These are phyloP conservation scores for Proisotoma minuta DNA, from an alignment of 2,888 invertebrate species.

Conservation along the genomic window DNA sequence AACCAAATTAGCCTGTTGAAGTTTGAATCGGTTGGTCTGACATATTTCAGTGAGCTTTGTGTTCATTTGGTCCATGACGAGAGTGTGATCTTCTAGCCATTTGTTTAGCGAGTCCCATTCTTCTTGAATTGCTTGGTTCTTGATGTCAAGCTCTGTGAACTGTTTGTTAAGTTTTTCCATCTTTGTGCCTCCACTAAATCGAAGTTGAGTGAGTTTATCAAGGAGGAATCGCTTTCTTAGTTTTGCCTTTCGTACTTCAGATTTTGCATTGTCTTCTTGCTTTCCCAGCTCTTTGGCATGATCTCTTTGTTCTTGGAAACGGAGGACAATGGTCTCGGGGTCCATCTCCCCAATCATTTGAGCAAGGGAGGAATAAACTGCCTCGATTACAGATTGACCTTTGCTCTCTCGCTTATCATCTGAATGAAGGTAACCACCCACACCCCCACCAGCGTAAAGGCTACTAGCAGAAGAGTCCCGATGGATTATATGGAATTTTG, in stretches of 20 bases:
- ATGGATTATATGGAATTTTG: constrained; percentile 46
- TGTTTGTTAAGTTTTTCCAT: constrained; percentile 39
- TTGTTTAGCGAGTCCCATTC: constrained; percentile 28
- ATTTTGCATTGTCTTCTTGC: constrained; percentile 37
- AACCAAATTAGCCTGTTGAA: background rate
- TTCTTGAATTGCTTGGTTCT: constrained; percentile 25
- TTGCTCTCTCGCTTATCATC: constrained; percentile 27
- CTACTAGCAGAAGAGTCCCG: constrained; percentile 43
- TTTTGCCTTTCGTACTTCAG: constrained; percentile 41
- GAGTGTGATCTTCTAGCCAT: constrained; percentile 29
- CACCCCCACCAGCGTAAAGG: constrained; percentile 43
- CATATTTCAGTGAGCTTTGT: constrained; percentile 41
- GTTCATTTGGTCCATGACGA: constrained; percentile 40
- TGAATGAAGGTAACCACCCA: constrained; percentile 7
- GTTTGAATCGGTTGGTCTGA: constrained; percentile 30
- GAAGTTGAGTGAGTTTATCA: constrained; percentile 42
- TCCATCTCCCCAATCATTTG: constrained; percentile 45
- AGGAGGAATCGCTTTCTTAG: constrained; percentile 41
- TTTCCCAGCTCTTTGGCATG: constrained; percentile 37
- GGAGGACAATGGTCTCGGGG: constrained; percentile 33
- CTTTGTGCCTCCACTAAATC: constrained; percentile 42
- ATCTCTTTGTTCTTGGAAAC: constrained; percentile 41
- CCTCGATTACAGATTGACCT: constrained; percentile 34
- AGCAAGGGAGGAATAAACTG: constrained; percentile 38
- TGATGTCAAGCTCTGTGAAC: constrained; percentile 25